Evolutionary conservation across 2,797 vertebrate genomes (phyloP).

Genomic region (Crenichthys baileyi): DNA sequence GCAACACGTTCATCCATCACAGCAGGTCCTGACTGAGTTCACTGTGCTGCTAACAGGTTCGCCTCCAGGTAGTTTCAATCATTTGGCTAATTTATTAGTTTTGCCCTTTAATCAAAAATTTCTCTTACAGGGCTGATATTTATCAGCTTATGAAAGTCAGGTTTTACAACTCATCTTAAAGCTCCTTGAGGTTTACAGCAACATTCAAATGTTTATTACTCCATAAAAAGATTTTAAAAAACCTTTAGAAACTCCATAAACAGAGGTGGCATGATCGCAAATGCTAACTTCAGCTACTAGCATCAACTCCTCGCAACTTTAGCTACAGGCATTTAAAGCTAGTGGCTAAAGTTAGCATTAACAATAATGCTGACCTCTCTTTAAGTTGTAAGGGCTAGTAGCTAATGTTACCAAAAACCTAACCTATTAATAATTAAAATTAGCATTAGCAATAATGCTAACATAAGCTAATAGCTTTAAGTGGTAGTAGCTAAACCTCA

Average conservation of each 20-base stretch:
- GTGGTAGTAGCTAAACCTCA: background rate
- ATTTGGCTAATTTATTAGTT: background rate
- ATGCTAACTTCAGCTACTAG: background rate
- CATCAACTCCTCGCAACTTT: too few relatives aligned
- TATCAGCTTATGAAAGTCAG: background rate
- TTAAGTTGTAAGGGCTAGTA: background rate
- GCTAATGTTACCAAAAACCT: background rate
- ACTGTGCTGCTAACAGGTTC: conserved; percentile 23
- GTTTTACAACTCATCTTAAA: background rate
- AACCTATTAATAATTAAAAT: background rate
- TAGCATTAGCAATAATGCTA: background rate
- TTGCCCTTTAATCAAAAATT: background rate
- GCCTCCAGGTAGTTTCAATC: background rate
- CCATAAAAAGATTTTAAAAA: background rate
- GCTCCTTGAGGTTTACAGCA: background rate
- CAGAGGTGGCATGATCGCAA: background rate
- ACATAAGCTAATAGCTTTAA: background rate
- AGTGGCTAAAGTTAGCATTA: too few relatives aligned
- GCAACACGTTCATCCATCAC: conserved; percentile 63
- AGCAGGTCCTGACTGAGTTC: conserved; percentile 56
- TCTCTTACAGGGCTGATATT: background rate
- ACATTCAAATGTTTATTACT: background rate
- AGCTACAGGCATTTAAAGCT: background rate
- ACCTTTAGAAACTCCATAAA: too few relatives aligned
- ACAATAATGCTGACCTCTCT: background rate